Evolutionary conservation across 1,140 invertebrate species (phyloP), one percentile per base, ranked within the genome.

Genomic region (Drosophila repletoides): DNA sequence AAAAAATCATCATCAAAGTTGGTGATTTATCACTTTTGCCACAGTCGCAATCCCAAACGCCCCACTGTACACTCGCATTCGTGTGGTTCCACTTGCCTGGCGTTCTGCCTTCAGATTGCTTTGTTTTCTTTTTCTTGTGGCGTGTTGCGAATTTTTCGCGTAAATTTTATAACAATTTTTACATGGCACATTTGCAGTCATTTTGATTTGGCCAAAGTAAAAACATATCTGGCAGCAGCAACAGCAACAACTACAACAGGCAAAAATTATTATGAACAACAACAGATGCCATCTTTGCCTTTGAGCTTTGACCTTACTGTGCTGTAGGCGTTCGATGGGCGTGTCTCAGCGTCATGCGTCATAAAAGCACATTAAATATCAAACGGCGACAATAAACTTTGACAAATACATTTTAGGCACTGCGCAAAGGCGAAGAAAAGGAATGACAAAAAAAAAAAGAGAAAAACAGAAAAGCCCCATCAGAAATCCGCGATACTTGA

Each of bases 101-200:
- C 15, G 7, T 14, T 31, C 45, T 19, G 29, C 9, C 12, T 7
- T 12, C 7, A 31, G 38, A 43, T 58, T 63, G 12, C 43, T 46
- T 76, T 61, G 15, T 69, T 65, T 36, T 14, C 21, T 31, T 56
- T 24, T 36, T 43, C 17, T 58, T 41, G 22, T 51, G 29, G 51
- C 58, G 48, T 28, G 9, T 43, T 60, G 69, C 77, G 72, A 81
- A 69, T 76, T 81, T 81, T 55, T 63, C n/a, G 38, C 77, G 38
- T 53, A 77, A 84, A 74, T 74, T 83, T 77, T 73, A 84, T 66
- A 84, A 77, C 73, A 84, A 84, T 63, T 83, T 84, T 56, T 73
- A 84, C 65, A 83, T 74, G 77, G 66, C 79, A 84, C 77, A 83
- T 77, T 83, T 84, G 73, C 77, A 83, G 79, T 71, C 79, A 84